These are phyloP conservation scores for Falco rusticolus DNA, from an alignment of 2,797 vertebrate species.

Conservation along the genomic window DNA sequence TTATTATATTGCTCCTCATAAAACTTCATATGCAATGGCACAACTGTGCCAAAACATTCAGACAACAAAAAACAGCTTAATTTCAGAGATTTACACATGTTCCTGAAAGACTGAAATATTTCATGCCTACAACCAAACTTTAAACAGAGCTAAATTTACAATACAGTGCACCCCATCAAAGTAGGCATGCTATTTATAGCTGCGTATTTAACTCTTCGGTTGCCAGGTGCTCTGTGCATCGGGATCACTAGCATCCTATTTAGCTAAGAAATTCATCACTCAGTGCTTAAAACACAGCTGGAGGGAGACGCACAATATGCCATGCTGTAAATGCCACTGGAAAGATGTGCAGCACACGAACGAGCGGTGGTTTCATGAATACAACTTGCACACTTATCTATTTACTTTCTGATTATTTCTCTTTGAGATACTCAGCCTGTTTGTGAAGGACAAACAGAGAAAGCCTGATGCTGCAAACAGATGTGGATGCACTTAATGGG, in stretches of 20 bases:
- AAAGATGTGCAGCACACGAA: not conserved
- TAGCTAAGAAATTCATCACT: not conserved
- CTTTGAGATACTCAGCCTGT: not conserved
- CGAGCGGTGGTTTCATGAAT: not conserved
- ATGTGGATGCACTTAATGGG: not conserved
- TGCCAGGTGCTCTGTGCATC: not conserved
- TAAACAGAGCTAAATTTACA: conserved; percentile 54
- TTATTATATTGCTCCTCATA: conserved; percentile 36
- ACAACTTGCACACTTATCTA: not conserved
- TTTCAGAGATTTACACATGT: conserved; percentile 53
- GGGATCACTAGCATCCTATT: not conserved
- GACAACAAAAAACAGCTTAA: conserved; percentile 16
- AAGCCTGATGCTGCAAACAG: not conserved
- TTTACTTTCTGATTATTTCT: conserved; percentile 11
- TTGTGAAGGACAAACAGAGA: not conserved
- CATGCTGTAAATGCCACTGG: not conserved
- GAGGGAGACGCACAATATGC: not conserved
- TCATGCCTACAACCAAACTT: conserved; percentile 39
- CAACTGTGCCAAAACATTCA: conserved; percentile 36
- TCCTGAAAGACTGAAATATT: conserved; percentile 40
- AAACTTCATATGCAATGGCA: conserved; percentile 49
- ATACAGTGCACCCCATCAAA: conserved; percentile 19
- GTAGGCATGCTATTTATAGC: not conserved
- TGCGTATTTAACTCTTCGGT: conserved; percentile 8
- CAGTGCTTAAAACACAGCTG: not conserved